phyloP scores from a whole-genome alignment of 2,113 vertebrate species.

The Megalops atlanticus region DNA sequence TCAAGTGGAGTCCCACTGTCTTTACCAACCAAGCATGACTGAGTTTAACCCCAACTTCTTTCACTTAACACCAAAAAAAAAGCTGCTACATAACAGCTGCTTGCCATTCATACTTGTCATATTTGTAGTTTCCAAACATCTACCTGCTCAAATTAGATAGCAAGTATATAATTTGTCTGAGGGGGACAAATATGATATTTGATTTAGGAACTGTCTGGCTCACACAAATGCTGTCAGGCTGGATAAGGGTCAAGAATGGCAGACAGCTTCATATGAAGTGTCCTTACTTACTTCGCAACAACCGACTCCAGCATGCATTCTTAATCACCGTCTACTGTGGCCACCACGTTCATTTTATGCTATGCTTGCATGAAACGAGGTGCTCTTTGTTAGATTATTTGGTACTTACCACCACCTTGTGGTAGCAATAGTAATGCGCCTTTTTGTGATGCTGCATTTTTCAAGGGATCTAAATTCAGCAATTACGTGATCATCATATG shows the following conservation, averaged over 20 bases:
- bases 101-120: neutral
- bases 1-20: too few species aligned
- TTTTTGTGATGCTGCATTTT: too few species aligned
- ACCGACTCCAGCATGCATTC: neutral
- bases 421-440: conserved; percentile 2
- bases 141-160: neutral
- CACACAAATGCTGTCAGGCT: neutral
- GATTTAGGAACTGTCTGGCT: too few species aligned
- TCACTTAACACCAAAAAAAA: neutral
- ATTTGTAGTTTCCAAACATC: neutral
- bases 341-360: neutral
- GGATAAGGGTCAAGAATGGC: neutral
- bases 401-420: conserved; percentile 46
- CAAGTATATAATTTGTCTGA: neutral
- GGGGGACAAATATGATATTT: neutral
- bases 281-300: neutral
- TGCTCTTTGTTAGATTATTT: conserved; percentile 6
- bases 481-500: too few species aligned
- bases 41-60: neutral
- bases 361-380: neutral
- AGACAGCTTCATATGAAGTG: neutral
- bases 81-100: neutral
- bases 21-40: too few species aligned
- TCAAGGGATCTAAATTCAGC: too few species aligned
- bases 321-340: neutral